phyloP scores from a whole-genome alignment of 2,888 invertebrate species.

The Steinernema hermaphroditum region DNA sequence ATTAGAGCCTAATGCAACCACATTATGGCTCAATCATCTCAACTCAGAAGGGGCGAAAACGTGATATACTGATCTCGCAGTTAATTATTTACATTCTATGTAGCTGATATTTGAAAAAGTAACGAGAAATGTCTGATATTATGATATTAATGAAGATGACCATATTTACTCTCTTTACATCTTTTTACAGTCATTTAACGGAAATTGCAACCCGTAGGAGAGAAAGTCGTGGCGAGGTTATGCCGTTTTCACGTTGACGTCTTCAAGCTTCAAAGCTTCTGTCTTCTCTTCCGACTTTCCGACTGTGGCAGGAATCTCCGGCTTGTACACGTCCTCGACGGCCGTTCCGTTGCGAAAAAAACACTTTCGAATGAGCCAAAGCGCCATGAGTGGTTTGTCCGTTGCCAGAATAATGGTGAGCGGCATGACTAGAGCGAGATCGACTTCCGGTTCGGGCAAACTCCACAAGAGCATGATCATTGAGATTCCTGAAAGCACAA shows the following conservation, averaged over 20 bases:
- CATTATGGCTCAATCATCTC: too few species aligned
- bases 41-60: too few species aligned
- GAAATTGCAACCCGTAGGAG: slow-evolving; percentile 22
- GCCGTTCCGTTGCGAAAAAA: slow-evolving; percentile 2
- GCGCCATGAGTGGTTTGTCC: slow-evolving; percentile 42
- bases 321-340: slow-evolving; percentile 10
- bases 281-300: neutral
- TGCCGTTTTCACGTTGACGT: neutral
- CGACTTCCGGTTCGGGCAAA: slow-evolving; percentile 45
- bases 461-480: slow-evolving; percentile 41
- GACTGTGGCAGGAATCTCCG: neutral
- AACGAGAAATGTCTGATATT: too few species aligned
- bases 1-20: too few species aligned
- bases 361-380: slow-evolving; percentile 33
- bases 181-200: too few species aligned
- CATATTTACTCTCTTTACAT: too few species aligned
- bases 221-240: neutral
- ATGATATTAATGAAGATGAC: too few species aligned
- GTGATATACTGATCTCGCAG: too few species aligned
- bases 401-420: slow-evolving; percentile 43
- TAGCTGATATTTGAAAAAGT: too few species aligned
- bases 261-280: slow-evolving; percentile 8
- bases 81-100: too few species aligned
- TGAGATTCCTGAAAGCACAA: slow-evolving; percentile 40
- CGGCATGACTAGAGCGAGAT: slow-evolving; percentile 46